A percentile compares a stretch with the other conserved stretches of the same genome.
Conservation (phyloP, 2,888 invertebrate species). For the Meiosimyza decipiens region DNA sequence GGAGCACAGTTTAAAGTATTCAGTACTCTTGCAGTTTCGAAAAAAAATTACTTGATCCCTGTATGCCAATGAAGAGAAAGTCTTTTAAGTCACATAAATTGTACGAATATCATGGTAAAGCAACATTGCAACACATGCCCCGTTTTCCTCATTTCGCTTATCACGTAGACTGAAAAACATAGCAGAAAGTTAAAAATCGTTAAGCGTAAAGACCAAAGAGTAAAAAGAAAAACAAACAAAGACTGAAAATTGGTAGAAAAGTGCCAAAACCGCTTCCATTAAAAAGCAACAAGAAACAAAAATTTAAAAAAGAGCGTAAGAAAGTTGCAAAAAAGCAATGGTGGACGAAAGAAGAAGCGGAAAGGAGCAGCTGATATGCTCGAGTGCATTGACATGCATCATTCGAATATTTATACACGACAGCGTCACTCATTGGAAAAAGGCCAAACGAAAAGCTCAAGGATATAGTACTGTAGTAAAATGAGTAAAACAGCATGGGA, state of each 20-base stretch:
- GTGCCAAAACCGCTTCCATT: constrained; percentile 28
- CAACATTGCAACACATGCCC: no score
- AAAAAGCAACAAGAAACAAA: constrained; percentile 11
- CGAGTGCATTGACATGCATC: constrained; percentile 49
- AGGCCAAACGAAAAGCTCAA: constrained; percentile 19
- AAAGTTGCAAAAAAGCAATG: constrained; percentile 7
- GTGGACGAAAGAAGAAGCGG: background rate
- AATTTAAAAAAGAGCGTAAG: constrained; percentile 2
- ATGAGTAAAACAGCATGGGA: background rate
- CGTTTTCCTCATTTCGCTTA: no score
- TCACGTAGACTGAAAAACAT: no score
- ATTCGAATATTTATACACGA: constrained; percentile 43
- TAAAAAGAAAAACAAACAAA: constrained; percentile 26
- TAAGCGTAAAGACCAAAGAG: no score
- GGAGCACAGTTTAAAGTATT: no score
- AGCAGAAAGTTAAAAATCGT: no score
- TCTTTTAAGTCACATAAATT: no score
- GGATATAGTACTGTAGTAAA: background rate
- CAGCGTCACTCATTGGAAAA: constrained; percentile 22
- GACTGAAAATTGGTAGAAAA: constrained; percentile 45
- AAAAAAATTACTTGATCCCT: no score
- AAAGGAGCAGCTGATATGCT: constrained; percentile 40
- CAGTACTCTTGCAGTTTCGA: no score
- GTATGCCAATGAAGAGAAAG: no score
- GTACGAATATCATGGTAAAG: no score